These are phyloP conservation scores for Diadophis punctatus DNA, from an alignment of 2,113 vertebrate species.

Conservation along the genomic window DNA sequence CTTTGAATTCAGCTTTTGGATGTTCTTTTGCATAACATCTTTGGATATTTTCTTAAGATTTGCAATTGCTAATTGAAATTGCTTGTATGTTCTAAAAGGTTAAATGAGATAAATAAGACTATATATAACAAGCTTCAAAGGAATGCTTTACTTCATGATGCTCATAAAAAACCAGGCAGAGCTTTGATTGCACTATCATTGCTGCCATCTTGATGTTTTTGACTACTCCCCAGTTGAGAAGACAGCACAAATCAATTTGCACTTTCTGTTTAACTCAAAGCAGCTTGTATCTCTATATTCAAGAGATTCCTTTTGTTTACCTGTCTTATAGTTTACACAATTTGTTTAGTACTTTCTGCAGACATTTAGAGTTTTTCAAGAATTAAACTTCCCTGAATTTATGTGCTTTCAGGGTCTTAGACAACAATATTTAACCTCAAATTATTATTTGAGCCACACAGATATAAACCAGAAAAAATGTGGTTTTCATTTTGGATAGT, in stretches of 20 bases:
- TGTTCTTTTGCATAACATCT: neutral
- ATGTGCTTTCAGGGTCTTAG: neutral
- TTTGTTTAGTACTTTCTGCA: neutral
- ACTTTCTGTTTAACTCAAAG: neutral
- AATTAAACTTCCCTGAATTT: neutral
- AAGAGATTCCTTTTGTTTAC: neutral
- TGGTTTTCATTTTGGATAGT: neutral
- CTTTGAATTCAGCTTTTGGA: neutral
- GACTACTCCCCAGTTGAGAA: neutral
- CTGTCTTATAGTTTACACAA: neutral
- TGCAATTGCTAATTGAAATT: neutral
- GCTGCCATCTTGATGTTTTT: neutral
- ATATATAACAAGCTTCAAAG: neutral
- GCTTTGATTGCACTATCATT: neutral
- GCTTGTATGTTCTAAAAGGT: neutral
- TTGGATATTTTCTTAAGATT: neutral
- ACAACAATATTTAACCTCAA: neutral
- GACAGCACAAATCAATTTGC: neutral
- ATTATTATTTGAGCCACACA: neutral
- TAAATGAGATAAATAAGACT: neutral
- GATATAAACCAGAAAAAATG: neutral
- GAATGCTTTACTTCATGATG: neutral
- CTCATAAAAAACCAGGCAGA: neutral
- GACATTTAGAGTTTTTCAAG: neutral
- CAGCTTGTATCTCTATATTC: neutral